phyloP scores from a whole-genome alignment of 2,797 vertebrate genomes.

The Chloroceryle inda region DNA sequence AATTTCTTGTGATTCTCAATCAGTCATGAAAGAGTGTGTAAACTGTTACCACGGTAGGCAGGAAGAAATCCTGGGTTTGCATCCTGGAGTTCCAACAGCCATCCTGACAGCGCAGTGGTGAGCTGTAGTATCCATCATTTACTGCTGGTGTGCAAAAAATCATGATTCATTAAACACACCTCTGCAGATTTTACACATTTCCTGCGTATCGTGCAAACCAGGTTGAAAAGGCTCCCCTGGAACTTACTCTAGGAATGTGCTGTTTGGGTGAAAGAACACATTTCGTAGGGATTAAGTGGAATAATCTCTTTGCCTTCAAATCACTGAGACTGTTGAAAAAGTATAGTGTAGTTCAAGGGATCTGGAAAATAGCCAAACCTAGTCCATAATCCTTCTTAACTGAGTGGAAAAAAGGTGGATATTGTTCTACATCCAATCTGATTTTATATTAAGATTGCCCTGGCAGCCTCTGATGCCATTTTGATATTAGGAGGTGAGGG shows the following conservation, averaged over 20 bases:
- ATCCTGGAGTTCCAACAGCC: background rate
- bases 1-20: background rate
- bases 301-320: conserved; percentile 7
- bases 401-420: background rate
- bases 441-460: background rate
- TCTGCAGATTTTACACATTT: background rate
- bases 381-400: background rate
- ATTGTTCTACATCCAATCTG: background rate
- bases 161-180: background rate
- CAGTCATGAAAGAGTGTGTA: background rate
- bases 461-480: background rate
- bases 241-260: background rate
- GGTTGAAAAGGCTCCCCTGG: background rate
- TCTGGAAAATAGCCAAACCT: background rate
- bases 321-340: background rate
- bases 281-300: background rate
- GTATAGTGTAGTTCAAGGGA: background rate
- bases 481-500: background rate
- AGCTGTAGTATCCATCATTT: background rate
- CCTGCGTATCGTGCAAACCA: background rate
- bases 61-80: background rate
- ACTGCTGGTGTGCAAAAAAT: background rate
- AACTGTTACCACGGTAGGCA: background rate
- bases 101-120: background rate
- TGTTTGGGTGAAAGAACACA: background rate